Evolutionary conservation across 1,140 invertebrate species (phyloP).

Genomic region (Heterodera carotae): DNA sequence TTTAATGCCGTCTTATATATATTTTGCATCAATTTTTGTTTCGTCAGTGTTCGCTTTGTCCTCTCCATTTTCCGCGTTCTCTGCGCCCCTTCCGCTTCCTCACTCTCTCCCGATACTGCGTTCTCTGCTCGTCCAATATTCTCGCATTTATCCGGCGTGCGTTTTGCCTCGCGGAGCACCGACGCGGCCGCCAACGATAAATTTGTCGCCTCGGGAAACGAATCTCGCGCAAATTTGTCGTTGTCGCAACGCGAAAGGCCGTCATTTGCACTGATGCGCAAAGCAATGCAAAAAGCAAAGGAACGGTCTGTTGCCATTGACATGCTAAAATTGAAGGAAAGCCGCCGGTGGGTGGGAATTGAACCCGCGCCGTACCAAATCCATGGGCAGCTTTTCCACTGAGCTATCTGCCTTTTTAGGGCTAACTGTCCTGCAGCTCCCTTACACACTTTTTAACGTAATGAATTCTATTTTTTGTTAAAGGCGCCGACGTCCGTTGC

Average conservation of each 20-base stretch:
- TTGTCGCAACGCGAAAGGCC: neutral
- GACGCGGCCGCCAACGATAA: neutral
- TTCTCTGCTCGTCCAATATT: neutral
- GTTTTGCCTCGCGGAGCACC: neutral
- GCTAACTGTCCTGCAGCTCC: no score
- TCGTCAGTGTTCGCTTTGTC: constrained; percentile 38
- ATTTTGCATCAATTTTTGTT: constrained; percentile 24
- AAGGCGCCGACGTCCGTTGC: neutral
- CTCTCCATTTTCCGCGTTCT: constrained; percentile 37
- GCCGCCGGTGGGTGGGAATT: no score
- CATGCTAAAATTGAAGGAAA: no score
- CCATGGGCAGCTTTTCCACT: no score
- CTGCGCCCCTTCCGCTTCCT: constrained; percentile 39
- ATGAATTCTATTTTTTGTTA: neutral
- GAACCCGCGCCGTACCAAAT: no score
- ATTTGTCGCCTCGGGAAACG: neutral
- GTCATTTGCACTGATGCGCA: neutral
- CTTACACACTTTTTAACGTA: no score
- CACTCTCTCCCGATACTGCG: neutral
- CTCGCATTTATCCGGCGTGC: neutral
- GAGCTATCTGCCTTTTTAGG: no score
- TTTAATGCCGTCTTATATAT: neutral
- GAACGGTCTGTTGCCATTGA: neutral
- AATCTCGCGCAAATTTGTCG: neutral
- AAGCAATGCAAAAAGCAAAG: neutral